Percentiles rank a stretch among this genome's conserved stretches.
phyloP scores from a whole-genome alignment of 2,888 invertebrate genomes.

The Macrosiphum euphorbiae region DNA sequence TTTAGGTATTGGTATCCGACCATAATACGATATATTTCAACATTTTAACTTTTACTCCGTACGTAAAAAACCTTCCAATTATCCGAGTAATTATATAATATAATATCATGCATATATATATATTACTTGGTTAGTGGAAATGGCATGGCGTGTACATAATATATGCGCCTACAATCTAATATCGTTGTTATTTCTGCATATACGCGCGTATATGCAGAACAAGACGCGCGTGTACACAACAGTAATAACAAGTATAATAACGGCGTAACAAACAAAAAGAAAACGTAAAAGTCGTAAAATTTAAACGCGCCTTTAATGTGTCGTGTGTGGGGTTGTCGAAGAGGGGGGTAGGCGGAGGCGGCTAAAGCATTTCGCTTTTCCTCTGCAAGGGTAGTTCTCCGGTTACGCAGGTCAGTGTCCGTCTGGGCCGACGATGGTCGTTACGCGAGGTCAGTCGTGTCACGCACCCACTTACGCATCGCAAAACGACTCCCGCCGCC shows the following conservation, averaged over 20 bases:
- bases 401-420: constrained; percentile 65
- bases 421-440: constrained; percentile 61
- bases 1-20: neutral
- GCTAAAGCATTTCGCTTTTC: constrained; percentile 12
- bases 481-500: neutral
- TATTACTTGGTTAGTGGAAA: neutral
- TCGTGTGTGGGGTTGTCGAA: neutral
- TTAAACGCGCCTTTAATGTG: neutral
- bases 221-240: neutral
- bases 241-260: neutral
- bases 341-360: neutral
- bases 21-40: neutral
- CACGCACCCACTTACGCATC: constrained; percentile 62
- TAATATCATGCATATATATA: neutral
- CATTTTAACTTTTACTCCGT: neutral
- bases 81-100: neutral
- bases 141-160: constrained; percentile 7
- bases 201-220: neutral
- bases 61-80: neutral
- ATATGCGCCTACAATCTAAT: neutral
- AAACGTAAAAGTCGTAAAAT: constrained; percentile 20
- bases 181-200: neutral
- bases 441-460: constrained; percentile 63
- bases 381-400: constrained; percentile 43
- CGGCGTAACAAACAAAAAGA: neutral